Conservation (phyloP, 2,888 invertebrate species). For the Agrenia bidenticulata region DNA sequence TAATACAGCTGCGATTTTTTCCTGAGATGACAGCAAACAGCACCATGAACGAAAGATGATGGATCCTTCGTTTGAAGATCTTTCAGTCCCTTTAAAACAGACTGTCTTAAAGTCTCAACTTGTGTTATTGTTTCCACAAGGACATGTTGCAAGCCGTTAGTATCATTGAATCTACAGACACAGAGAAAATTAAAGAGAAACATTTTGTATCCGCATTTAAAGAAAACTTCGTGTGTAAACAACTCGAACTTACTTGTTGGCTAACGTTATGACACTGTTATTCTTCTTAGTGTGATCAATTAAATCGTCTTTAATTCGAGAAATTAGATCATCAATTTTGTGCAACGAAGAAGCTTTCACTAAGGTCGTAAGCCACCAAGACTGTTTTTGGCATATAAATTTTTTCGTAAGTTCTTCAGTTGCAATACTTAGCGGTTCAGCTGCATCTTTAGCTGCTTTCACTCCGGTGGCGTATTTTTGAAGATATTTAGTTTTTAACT, state of each 20-base stretch:
- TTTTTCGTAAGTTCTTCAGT: slow-evolving; percentile 48
- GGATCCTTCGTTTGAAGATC: slow-evolving; percentile 54
- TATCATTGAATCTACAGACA: slow-evolving; percentile 56
- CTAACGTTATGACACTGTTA: slow-evolving; percentile 22
- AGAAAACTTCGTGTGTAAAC: no score
- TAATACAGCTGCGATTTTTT: slow-evolving; percentile 37
- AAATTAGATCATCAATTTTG: slow-evolving; percentile 40
- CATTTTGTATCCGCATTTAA: slow-evolving; percentile 2
- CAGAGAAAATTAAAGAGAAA: no score
- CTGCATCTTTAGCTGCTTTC: slow-evolving; percentile 29
- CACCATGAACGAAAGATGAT: slow-evolving; percentile 57
- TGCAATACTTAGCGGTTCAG: slow-evolving; percentile 36
- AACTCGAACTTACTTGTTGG: slow-evolving; percentile 36
- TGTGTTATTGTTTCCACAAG: slow-evolving; percentile 55
- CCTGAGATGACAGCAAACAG: slow-evolving; percentile 64
- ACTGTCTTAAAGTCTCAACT: slow-evolving; percentile 55
- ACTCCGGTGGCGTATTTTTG: slow-evolving; percentile 54
- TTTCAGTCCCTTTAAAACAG: slow-evolving; percentile 55
- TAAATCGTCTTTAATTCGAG: slow-evolving; percentile 44
- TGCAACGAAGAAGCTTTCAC: slow-evolving; percentile 54
- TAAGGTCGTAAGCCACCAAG: slow-evolving; percentile 58
- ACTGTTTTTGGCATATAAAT: slow-evolving; percentile 35
- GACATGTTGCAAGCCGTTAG: slow-evolving; percentile 55
- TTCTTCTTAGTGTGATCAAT: slow-evolving; percentile 33
- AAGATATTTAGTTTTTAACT: slow-evolving; percentile 64